Conservation (phyloP, 2,113 vertebrate genomes). For the Ctenodactylus gundi region DNA sequence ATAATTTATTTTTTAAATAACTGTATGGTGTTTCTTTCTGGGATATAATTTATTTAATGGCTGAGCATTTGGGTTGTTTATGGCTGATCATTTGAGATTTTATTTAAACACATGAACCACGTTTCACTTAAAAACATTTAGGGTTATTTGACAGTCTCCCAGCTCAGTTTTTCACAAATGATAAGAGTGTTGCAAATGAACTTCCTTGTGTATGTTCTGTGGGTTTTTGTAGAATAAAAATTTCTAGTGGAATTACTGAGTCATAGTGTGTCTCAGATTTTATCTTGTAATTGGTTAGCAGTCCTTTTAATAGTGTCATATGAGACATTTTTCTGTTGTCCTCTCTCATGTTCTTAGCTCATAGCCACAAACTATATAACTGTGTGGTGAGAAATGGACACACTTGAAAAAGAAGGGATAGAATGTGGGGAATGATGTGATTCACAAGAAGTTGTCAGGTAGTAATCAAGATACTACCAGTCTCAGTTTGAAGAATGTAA, state of each 20-base stretch:
- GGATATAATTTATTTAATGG: conserved; percentile 46
- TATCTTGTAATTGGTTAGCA: conserved; percentile 35
- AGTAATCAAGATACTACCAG: background rate
- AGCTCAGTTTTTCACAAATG: conserved; percentile 17
- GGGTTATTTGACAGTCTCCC: conserved; percentile 24
- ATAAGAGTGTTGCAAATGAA: background rate
- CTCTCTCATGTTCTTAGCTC: conserved; percentile 13
- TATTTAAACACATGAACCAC: conserved; percentile 40
- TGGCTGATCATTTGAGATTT: conserved; percentile 4
- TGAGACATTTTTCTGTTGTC: conserved; percentile 45
- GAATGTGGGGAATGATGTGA: background rate
- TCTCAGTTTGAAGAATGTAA: background rate
- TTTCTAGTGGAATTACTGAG: conserved; percentile 31
- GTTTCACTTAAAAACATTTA: conserved; percentile 11
- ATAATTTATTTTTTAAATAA: conserved; percentile 48
- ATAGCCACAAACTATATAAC: background rate
- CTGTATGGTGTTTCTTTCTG: conserved; percentile 41
- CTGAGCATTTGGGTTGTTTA: conserved; percentile 27
- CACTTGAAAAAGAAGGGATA: conserved; percentile 12
- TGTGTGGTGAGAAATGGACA: conserved; percentile 2
- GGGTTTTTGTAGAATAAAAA: conserved; percentile 45
- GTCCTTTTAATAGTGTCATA: conserved; percentile 25
- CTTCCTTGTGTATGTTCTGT: background rate
- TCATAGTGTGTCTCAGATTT: conserved; percentile 9
- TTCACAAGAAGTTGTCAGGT: background rate